Base-by-base conservation (phyloP, 2,797 vertebrate genomes). In the Chelonia mydas region DNA sequence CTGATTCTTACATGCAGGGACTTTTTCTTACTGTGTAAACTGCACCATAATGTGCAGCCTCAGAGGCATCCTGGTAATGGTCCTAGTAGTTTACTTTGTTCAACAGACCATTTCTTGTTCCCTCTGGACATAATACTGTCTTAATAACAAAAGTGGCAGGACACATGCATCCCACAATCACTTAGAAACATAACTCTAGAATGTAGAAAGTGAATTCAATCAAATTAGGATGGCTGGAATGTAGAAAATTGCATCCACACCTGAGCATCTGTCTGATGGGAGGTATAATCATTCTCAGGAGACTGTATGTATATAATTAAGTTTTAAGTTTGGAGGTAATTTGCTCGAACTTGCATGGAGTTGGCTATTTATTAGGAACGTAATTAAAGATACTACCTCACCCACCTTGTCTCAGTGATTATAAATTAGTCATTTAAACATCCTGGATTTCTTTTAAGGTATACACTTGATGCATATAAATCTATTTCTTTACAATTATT, bases 361-460 rank as follows among this genome's bases (percentile, higher is more conserved):
- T 16, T 33, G 25, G 94, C 57, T 81, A 93, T 91, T 54, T 94
- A 93, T 81, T 90, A 94, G 80, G 77, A 81, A 88, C 79, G 15
- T n/a, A 72, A n/a, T 68, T 68, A 68, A 68, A 68, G 33, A 68
- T 68, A 5, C 61, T 68, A 68, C 4, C 17, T 68, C 61, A 68
- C 33, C 33, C 61, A n/a, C 33, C 4, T 68, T 10, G 61, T 90
- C 51, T 90, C 33, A 83, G 80, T 87, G 90, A 91, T 77, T 83
- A 97, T 83, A 97, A 95, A 86, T 41, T 76, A 25, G 50, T 79
- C 81, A 94, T 47, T 94, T 94, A 83, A 97, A 81, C 19, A 86
- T 6, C 54, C 6, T 47, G 17, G 5, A 31, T 95, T 83, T 61
- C 82, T 90, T 37, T 90, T 65, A 50, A 86, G 77, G 21, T 33